Evolutionary conservation across 2,797 vertebrate genomes (phyloP).

Genomic region (Carapus acus): DNA sequence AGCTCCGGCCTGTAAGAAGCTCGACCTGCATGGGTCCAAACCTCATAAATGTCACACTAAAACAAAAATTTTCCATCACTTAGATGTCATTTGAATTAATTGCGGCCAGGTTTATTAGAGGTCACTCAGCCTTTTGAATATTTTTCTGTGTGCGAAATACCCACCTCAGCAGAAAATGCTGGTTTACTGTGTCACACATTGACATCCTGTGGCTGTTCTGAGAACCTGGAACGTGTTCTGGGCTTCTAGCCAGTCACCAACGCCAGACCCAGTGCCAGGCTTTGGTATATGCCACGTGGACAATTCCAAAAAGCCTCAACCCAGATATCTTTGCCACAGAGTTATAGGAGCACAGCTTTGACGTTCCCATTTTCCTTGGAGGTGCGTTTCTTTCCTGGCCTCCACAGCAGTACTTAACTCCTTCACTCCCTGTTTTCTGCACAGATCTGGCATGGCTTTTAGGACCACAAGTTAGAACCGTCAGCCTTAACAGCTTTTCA

Average conservation of each 20-base stretch:
- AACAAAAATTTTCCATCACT: slow-evolving; percentile 9
- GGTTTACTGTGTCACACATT: slow-evolving; percentile 63
- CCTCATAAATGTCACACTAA: not conserved
- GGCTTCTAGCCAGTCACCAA: slow-evolving; percentile 37
- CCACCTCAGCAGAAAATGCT: slow-evolving; percentile 56
- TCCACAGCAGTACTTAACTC: slow-evolving; percentile 46
- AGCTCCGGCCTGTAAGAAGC: not conserved
- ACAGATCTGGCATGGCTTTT: not conserved
- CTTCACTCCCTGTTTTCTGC: slow-evolving; percentile 25
- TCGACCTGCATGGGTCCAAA: slow-evolving; percentile 13
- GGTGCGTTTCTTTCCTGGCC: slow-evolving; percentile 60
- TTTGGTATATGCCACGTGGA: slow-evolving; percentile 59
- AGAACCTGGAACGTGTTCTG: slow-evolving; percentile 55
- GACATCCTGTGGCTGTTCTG: slow-evolving; percentile 60
- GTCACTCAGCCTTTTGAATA: slow-evolving; percentile 37
- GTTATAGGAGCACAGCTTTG: slow-evolving; percentile 46
- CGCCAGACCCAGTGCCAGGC: slow-evolving; percentile 54
- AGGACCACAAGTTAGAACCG: no score
- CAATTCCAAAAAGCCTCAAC: slow-evolving; percentile 57
- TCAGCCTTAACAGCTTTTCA: no score
- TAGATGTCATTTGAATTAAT: slow-evolving; percentile 7
- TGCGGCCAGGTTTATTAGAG: slow-evolving; percentile 18
- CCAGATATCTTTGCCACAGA: slow-evolving; percentile 56
- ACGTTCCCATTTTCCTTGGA: slow-evolving; percentile 61
- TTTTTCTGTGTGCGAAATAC: slow-evolving; percentile 36